phyloP scores from a whole-genome alignment of 1,140 invertebrate species.

The Ceratosolen solmsi region DNA sequence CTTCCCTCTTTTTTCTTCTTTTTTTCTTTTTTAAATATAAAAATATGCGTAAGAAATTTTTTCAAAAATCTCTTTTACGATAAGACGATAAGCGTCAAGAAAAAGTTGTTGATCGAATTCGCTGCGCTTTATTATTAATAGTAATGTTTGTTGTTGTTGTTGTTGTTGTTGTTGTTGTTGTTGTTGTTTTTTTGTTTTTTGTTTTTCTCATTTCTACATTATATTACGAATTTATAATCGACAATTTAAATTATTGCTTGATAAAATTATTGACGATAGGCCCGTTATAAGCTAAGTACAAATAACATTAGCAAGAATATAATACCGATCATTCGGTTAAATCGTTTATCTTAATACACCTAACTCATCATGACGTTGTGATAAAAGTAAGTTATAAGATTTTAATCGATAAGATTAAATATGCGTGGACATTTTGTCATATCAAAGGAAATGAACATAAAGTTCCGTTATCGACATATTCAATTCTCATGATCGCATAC shows the following conservation, averaged over 20 bases:
- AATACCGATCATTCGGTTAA: neutral
- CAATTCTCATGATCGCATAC: neutral
- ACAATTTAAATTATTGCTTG: neutral
- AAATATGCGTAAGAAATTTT: too few species aligned
- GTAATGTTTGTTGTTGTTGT: too few species aligned
- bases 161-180: too few species aligned
- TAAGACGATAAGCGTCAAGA: too few species aligned
- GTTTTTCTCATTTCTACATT: neutral
- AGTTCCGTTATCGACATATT: neutral
- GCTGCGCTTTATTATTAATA: too few species aligned
- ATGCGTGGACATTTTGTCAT: constrained; percentile 1
- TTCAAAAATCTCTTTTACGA: too few species aligned
- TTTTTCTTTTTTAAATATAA: too few species aligned
- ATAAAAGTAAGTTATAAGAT: constrained; percentile 27
- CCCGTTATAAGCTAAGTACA: neutral
- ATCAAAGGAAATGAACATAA: neutral
- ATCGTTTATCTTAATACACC: neutral
- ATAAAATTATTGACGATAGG: neutral
- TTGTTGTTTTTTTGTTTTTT: too few species aligned
- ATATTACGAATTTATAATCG: neutral
- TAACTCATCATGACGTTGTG: constrained; percentile 17
- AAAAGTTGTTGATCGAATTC: too few species aligned
- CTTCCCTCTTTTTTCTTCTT: too few species aligned
- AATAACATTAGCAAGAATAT: neutral
- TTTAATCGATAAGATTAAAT: constrained; percentile 33